These are phyloP conservation scores for Morinoia aosen DNA, from an alignment of 2,888 invertebrate genomes.

Conservation along the genomic window DNA sequence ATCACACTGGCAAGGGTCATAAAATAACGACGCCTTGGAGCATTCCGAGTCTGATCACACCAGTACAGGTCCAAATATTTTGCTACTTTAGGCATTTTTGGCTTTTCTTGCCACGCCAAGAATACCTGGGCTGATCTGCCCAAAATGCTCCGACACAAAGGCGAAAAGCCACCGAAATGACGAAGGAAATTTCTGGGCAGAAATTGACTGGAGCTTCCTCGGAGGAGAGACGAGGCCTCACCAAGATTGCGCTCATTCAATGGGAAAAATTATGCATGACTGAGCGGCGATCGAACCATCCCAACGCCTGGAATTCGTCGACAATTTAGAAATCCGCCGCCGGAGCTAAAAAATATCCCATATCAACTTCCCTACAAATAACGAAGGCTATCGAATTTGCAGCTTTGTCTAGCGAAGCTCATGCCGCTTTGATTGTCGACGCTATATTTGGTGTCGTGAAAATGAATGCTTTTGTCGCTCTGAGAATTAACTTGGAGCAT, in stretches of 20 bases:
- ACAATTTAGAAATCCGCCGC: background rate
- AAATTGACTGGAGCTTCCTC: slow-evolving; percentile 42
- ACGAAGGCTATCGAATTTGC: background rate
- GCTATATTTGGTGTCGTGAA: background rate
- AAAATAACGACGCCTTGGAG: background rate
- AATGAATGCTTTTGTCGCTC: too few relatives aligned
- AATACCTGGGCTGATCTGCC: background rate
- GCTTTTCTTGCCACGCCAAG: background rate
- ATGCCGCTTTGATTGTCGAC: background rate
- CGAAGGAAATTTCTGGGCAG: slow-evolving; percentile 39
- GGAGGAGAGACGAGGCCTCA: background rate
- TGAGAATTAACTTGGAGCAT: too few relatives aligned
- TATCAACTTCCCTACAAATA: background rate
- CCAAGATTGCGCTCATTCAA: slow-evolving; percentile 26
- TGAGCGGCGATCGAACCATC: background rate
- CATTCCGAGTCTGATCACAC: background rate
- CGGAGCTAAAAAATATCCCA: background rate
- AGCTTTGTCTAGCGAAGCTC: background rate
- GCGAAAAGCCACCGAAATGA: slow-evolving; percentile 36
- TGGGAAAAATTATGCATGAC: slow-evolving; percentile 53
- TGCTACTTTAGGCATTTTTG: background rate
- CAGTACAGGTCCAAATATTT: background rate
- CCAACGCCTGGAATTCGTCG: background rate
- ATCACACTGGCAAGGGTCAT: background rate
- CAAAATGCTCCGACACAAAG: slow-evolving; percentile 15